Base-by-base conservation (phyloP, 2,888 invertebrate species). In the Muschampia plurimacula region DNA sequence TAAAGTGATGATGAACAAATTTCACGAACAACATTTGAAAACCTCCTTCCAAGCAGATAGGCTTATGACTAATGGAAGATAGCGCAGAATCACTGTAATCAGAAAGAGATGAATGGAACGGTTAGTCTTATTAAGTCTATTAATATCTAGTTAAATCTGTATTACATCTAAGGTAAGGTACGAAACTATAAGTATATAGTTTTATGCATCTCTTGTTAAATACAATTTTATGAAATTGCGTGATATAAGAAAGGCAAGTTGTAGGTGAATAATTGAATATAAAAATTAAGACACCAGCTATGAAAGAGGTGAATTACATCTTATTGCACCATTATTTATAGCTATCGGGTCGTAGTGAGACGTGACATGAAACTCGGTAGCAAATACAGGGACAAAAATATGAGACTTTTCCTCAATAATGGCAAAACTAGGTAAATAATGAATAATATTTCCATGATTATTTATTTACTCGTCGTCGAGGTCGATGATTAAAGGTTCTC, bases 371-470 rank as follows among this genome's bases (percentile, higher is more conserved):
- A 59, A 32, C 59, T 2, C 10, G 6, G 28, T 13, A 36, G 36
- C 13, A 6, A 59, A 28, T 2, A 28, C 13, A 13, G 12, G 5
- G 2, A 28, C 59, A 59, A 55, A 55, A 55, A 59, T 59, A 32
- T 22, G 36, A 59, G 59, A 59, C 59, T 22, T 36, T 59, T 59
- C 59, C 32, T 36, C 22, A 5, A 59, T 59, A 59, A 59, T 75
- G 64, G 41, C 57, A 32, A 64, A 69, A 12, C 22, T 22, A 22
- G 22, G 41, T 67, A 22, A 10, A 9, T 55, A 67, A n/a, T n/a
- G 15, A 52, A 15, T 52, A 55, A n/a, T 39, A 55, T 60, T 55
- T 15, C 15, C 13, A 72, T 55, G 63, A 72, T 57, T 57, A 72
- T 57, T 57, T 32, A 36, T 46, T 46, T 65, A 49, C 44, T 68